These are phyloP conservation scores for Apamea monoglypha DNA, from an alignment of 2,888 invertebrate species.

Conservation along the genomic window DNA sequence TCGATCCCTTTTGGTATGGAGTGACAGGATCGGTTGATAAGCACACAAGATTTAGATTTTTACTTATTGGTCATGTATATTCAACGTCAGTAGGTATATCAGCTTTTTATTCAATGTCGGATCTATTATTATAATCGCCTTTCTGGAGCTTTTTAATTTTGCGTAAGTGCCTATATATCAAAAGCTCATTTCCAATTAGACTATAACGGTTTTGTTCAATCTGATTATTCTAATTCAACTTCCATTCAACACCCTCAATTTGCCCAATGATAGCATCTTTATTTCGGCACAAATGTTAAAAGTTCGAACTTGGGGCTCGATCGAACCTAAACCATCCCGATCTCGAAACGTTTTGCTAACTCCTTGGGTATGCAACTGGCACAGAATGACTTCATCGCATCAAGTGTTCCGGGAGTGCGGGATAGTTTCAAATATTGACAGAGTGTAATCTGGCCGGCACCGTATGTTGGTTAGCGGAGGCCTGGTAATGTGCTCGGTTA, in stretches of 20 bases:
- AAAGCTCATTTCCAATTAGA: background rate
- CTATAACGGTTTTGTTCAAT: background rate
- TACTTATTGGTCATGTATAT: background rate
- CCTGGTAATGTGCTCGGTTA: conserved; percentile 86
- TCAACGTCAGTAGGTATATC: background rate
- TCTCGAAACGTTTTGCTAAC: background rate
- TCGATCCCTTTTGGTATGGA: conserved; percentile 34
- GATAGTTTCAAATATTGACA: conserved; percentile 86
- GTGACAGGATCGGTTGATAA: conserved; percentile 42
- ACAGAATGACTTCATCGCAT: conserved; percentile 57
- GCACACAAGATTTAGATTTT: conserved; percentile 9
- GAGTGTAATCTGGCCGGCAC: conserved; percentile 86
- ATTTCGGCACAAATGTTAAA: background rate
- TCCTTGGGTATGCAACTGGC: background rate
- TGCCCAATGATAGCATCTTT: background rate
- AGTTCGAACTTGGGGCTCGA: background rate
- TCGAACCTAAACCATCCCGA: background rate
- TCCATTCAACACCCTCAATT: background rate
- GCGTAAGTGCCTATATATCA: background rate
- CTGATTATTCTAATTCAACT: background rate
- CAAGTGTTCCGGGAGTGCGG: conserved; percentile 60
- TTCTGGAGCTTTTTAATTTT: background rate
- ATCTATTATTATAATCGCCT: background rate
- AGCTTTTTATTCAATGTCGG: background rate
- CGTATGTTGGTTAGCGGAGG: conserved; percentile 82